Conservation (phyloP, 2,888 invertebrate species). For the Calameuta pallipes region DNA sequence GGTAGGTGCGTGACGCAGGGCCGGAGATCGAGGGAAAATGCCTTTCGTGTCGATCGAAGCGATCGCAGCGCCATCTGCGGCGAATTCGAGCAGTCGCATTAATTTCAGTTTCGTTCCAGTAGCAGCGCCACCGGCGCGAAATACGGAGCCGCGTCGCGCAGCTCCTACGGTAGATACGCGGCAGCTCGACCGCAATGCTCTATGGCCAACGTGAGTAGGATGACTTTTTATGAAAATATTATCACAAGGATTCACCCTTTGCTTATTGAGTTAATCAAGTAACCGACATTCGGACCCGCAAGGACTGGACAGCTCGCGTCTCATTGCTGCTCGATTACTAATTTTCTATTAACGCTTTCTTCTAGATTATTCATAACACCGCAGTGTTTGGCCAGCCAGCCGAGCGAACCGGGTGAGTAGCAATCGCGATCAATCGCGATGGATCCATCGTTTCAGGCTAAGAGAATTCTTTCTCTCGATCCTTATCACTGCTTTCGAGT, state of each 20-base stretch:
- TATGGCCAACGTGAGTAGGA: conserved; percentile 73
- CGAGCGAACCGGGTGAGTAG: conserved; percentile 72
- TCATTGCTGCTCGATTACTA: conserved; percentile 21
- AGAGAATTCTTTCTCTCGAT: neutral
- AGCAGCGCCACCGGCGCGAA: conserved; percentile 50
- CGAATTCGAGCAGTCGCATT: neutral
- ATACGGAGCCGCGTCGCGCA: conserved; percentile 42
- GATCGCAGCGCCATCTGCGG: neutral
- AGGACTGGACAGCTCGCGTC: neutral
- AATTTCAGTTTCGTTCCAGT: conserved; percentile 35
- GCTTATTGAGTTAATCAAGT: neutral
- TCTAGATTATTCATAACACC: conserved; percentile 76
- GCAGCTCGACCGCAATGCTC: conserved; percentile 75
- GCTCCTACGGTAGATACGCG: conserved; percentile 71
- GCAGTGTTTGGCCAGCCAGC: conserved; percentile 68
- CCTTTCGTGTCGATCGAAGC: neutral
- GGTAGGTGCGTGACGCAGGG: conserved; percentile 12
- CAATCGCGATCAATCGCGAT: conserved; percentile 12
- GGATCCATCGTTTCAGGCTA: neutral
- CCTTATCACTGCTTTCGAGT: neutral
- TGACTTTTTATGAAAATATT: neutral
- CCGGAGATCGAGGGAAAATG: neutral
- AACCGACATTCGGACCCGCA: neutral
- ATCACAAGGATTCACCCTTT: neutral
- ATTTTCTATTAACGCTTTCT: conserved; percentile 46